A percentile compares a stretch with the other conserved stretches of the same genome.
These are phyloP conservation scores for Brachyrhaphis roseni DNA, from an alignment of 2,797 vertebrate species.

Conservation along the genomic window DNA sequence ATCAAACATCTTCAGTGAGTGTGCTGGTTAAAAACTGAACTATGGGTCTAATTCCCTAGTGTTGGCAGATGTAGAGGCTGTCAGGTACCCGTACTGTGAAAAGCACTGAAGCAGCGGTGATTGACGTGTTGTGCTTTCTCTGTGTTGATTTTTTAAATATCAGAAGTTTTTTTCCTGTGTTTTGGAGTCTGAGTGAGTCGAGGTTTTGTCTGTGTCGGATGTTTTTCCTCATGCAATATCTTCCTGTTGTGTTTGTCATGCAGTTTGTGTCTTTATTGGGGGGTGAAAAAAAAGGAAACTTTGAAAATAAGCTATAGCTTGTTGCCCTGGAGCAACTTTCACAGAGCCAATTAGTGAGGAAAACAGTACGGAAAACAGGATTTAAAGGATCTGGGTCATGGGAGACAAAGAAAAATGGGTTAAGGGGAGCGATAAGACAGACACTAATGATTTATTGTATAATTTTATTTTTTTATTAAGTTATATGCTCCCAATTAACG, in stretches of 20 bases:
- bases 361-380: slow-evolving; percentile 31
- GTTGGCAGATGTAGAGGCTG: slow-evolving; percentile 19
- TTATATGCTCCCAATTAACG: slow-evolving; percentile 8
- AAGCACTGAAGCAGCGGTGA: slow-evolving; percentile 14
- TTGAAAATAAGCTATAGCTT: slow-evolving; percentile 16
- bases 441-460: slow-evolving; percentile 30
- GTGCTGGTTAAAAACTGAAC: slow-evolving; percentile 24
- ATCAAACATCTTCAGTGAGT: slow-evolving; percentile 25
- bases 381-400: slow-evolving; percentile 39
- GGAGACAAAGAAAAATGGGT: slow-evolving; percentile 32
- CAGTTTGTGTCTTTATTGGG: not conserved
- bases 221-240: not conserved
- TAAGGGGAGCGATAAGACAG: slow-evolving; percentile 23
- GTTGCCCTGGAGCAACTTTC: slow-evolving; percentile 40
- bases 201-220: not conserved
- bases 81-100: slow-evolving; percentile 20
- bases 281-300: slow-evolving; percentile 3
- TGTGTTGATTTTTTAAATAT: slow-evolving; percentile 17
- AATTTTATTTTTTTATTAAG: not conserved
- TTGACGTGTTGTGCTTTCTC: slow-evolving; percentile 4
- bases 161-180: not conserved
- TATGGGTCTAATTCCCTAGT: slow-evolving; percentile 24
- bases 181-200: not conserved
- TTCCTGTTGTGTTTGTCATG: not conserved
- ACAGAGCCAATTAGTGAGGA: slow-evolving; percentile 53